These are phyloP conservation scores for Phthorimaea operculella DNA, from an alignment of 1,140 invertebrate species.

Conservation along the genomic window DNA sequence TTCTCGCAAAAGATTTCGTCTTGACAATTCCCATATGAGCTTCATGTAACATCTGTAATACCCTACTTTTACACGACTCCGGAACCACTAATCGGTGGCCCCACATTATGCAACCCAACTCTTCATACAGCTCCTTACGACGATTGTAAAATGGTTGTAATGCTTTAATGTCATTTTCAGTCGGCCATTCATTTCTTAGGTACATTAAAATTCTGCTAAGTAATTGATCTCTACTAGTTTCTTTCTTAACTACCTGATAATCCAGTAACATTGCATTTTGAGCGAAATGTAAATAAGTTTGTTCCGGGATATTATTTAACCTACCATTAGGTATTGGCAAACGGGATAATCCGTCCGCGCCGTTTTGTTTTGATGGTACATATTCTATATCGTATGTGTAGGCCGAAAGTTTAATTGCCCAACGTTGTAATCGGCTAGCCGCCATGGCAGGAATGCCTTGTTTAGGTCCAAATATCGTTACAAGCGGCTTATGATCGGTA, in stretches of 20 bases:
- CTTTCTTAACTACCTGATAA: neutral
- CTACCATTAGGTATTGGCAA: neutral
- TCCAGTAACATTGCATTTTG: neutral
- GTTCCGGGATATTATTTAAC: neutral
- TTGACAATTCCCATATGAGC: neutral
- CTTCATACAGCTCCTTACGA: neutral
- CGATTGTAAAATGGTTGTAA: neutral
- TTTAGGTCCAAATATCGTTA: neutral
- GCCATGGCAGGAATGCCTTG: neutral
- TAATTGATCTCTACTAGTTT: neutral
- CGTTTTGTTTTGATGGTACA: neutral
- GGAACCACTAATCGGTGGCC: neutral
- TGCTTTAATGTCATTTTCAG: neutral
- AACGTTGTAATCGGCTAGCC: neutral
- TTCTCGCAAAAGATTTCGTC: neutral
- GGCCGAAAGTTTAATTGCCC: neutral
- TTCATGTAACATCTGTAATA: neutral
- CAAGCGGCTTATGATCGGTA: constrained; percentile 37
- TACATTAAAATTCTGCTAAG: neutral
- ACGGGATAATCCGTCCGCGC: neutral
- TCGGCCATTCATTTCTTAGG: neutral
- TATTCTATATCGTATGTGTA: constrained; percentile 1
- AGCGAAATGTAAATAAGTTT: constrained; percentile 2
- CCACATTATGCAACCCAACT: neutral
- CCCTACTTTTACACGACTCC: neutral